Conservation (phyloP, 2,113 vertebrate species). For the Coryphaenoides rupestris region DNA sequence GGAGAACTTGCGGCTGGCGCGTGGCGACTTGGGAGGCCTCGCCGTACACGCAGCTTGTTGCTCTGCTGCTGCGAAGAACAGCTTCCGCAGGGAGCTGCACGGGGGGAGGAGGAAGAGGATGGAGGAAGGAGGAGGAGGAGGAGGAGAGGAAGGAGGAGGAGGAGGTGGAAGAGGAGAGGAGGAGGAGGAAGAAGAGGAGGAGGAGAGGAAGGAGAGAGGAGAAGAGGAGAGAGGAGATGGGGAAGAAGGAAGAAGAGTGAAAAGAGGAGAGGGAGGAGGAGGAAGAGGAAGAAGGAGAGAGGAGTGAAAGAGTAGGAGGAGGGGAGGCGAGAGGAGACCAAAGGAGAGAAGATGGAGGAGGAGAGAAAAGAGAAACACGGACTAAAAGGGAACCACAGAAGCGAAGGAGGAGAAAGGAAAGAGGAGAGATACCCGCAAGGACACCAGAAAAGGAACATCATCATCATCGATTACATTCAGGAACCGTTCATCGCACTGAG, state of each 20-base stretch:
- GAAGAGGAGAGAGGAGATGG: too few species aligned
- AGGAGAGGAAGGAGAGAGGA: neutral
- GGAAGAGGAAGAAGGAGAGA: neutral
- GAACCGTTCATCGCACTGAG: too few species aligned
- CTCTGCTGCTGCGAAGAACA: conserved; percentile 94
- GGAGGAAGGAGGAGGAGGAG: neutral
- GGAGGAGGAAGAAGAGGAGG: too few species aligned
- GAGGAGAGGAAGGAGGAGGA: neutral
- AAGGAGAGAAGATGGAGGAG: conserved; percentile 21
- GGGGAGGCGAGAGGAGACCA: conserved; percentile 5
- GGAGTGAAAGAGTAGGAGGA: neutral
- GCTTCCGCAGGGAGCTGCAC: conserved; percentile 90
- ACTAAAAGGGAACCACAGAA: too few species aligned
- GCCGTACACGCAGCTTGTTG: conserved; percentile 91
- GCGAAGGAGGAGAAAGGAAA: too few species aligned
- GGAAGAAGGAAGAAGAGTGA: too few species aligned
- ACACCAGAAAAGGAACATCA: too few species aligned
- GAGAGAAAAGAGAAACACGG: conserved; percentile 13
- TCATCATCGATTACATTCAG: too few species aligned
- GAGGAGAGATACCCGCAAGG: too few species aligned
- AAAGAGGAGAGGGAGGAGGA: conserved; percentile 7
- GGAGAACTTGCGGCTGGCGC: conserved; percentile 94
- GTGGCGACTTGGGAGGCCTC: conserved; percentile 92
- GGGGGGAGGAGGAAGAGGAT: conserved; percentile 16
- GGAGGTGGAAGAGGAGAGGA: too few species aligned